A percentile compares a stretch with the other conserved stretches of the same genome.
Evolutionary conservation across 2,888 invertebrate genomes (phyloP).

Genomic region (Micropterix aruncella): DNA sequence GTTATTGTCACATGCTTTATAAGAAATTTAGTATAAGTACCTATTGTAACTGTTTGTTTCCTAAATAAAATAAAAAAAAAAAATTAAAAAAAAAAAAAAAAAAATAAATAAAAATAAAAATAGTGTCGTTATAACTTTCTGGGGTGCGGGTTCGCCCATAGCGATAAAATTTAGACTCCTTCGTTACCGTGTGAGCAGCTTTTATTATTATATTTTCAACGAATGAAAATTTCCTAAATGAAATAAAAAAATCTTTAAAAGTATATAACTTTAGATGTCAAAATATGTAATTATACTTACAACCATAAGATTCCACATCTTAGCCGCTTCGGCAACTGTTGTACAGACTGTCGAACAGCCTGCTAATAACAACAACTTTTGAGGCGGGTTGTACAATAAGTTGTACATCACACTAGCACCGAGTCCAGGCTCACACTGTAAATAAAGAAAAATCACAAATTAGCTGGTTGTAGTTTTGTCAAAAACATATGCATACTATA

Average conservation of each 20-base stretch:
- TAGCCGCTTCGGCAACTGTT: slow-evolving; percentile 97
- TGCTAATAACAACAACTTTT: slow-evolving; percentile 84
- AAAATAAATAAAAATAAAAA: too few species aligned
- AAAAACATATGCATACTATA: too few species aligned
- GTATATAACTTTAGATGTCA: slow-evolving; percentile 1
- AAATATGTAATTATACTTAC: slow-evolving; percentile 46
- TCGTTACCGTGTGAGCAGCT: too few species aligned
- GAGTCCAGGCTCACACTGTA: slow-evolving; percentile 94
- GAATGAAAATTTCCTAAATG: not conserved
- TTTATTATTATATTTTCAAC: not conserved
- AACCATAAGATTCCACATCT: slow-evolving; percentile 99
- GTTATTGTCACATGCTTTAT: too few species aligned
- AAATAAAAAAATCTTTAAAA: not conserved
- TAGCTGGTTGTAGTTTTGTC: too few species aligned
- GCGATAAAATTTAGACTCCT: too few species aligned
- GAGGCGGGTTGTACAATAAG: slow-evolving; percentile 88
- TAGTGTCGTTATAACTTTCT: too few species aligned
- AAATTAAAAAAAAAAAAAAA: too few species aligned
- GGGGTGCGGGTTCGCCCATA: too few species aligned
- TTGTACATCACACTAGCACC: slow-evolving; percentile 99
- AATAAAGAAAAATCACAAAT: slow-evolving; percentile 16
- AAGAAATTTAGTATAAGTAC: too few species aligned
- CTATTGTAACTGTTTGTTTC: too few species aligned
- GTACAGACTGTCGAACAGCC: slow-evolving; percentile 99
- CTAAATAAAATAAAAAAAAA: too few species aligned